A percentile compares a stretch with the other conserved stretches of the same genome.
These are phyloP conservation scores for Lemur catta DNA, from an alignment of 2,797 vertebrate genomes.

Conservation along the genomic window DNA sequence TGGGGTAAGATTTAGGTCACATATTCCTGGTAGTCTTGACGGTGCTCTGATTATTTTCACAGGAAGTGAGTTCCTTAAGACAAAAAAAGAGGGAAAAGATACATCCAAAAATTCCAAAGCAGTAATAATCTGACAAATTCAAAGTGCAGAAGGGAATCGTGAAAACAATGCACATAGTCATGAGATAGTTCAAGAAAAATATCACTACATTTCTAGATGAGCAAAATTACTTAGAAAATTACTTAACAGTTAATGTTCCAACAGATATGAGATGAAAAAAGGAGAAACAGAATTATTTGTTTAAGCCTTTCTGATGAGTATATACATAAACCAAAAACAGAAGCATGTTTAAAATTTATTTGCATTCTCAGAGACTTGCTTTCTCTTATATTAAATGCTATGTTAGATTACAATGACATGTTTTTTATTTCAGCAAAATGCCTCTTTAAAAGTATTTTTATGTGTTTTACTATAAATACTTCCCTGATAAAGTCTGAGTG, in stretches of 20 bases:
- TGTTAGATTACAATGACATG: neutral
- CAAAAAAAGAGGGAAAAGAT: neutral
- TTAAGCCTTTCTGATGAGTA: neutral
- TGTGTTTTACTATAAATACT: conserved; percentile 38
- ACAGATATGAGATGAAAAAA: neutral
- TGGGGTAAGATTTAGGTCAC: conserved; percentile 19
- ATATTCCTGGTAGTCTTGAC: conserved; percentile 63
- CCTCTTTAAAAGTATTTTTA: neutral
- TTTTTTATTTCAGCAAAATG: conserved; percentile 20
- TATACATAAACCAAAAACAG: neutral
- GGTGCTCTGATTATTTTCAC: conserved; percentile 61
- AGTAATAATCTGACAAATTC: conserved; percentile 3
- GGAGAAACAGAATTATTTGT: neutral
- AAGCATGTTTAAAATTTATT: neutral
- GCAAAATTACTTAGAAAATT: neutral
- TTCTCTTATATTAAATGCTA: neutral
- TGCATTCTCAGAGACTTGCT: neutral
- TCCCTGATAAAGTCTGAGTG: neutral
- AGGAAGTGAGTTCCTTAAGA: conserved; percentile 64
- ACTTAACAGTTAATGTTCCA: neutral
- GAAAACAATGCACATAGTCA: neutral
- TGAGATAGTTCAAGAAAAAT: conserved; percentile 6
- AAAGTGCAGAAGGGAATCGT: neutral
- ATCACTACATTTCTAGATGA: neutral
- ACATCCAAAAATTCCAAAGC: neutral